These are phyloP conservation scores for Chloroceryle aenea DNA, from an alignment of 2,113 vertebrate genomes.

Conservation along the genomic window DNA sequence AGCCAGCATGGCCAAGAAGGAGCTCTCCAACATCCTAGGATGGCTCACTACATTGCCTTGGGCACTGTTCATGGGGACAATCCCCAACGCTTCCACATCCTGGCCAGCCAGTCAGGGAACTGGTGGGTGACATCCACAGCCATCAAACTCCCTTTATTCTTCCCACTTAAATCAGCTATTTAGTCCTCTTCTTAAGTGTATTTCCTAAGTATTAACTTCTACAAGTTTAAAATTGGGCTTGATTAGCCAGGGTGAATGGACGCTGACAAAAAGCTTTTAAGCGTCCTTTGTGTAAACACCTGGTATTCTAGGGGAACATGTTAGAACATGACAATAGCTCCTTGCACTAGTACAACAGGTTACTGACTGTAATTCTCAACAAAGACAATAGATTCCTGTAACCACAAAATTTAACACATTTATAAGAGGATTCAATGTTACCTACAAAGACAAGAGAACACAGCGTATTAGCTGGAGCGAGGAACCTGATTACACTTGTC, in stretches of 20 bases:
- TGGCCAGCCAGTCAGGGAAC: background rate
- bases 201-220: background rate
- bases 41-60: background rate
- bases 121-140: background rate
- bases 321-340: background rate
- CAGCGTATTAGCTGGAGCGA: background rate
- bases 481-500: background rate
- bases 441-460: background rate
- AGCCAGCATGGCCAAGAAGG: accelerated
- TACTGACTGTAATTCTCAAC: background rate
- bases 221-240: background rate
- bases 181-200: background rate
- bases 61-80: background rate
- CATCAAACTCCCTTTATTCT: background rate
- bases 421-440: background rate
- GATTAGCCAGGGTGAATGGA: background rate
- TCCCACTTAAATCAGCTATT: background rate
- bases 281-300: background rate
- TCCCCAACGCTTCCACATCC: background rate
- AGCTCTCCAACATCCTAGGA: background rate
- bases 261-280: background rate
- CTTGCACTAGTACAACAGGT: background rate
- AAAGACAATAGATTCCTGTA: background rate
- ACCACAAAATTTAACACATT: background rate
- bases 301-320: background rate